Base-by-base conservation (phyloP, 2,113 vertebrate species). In the Bagarius yarrelli region DNA sequence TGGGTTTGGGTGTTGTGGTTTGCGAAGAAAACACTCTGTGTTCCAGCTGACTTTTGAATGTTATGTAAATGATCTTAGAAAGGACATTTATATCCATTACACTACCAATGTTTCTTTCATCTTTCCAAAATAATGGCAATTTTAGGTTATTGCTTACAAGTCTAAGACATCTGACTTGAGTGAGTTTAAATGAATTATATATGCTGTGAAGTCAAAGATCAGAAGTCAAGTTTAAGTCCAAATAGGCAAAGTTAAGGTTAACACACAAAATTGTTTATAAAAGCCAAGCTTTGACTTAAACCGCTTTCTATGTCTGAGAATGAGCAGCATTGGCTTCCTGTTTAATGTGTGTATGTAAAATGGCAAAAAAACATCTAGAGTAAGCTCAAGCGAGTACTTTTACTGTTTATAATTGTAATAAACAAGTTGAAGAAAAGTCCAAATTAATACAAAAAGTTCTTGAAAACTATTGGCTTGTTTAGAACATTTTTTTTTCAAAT, bases 1-100 rank as follows among this genome's bases (percentile, higher is more conserved):
- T 11, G 32, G n/a, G 34, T 57, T n/a, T 40, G 63, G 34, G 30
- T 81, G 79, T 75, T 81, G 67, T 67, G 63, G 80, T 84, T 81
- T 84, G 56, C 30, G 30, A 53, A 71, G 15, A 1, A 32, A 71
- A 72, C 4, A 55, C 50, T 55, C 25, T 27, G 15, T 30, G 8
- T 55, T 55, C 70, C 50, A 3, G 14, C 14, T 55, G 5, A 34
- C 23, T 55, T 32, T 71, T 30, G 30, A 71, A 36, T 19, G 25
- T 12, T 30, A 50, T 72, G 50, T 15, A 55, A 21, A 32, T 55
- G 32, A 55, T 69, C 23, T 47, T 25, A 25, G n/a, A 44, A 44
- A 44, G n/a, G 19, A 64, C 15, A 61, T 34, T 47, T 19, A 15
- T 11, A n/a, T 15, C 23, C 18, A 25, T 69, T 69, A 14, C 66